Conservation (phyloP, 2,888 invertebrate genomes). For the Slavum lentiscoides region DNA sequence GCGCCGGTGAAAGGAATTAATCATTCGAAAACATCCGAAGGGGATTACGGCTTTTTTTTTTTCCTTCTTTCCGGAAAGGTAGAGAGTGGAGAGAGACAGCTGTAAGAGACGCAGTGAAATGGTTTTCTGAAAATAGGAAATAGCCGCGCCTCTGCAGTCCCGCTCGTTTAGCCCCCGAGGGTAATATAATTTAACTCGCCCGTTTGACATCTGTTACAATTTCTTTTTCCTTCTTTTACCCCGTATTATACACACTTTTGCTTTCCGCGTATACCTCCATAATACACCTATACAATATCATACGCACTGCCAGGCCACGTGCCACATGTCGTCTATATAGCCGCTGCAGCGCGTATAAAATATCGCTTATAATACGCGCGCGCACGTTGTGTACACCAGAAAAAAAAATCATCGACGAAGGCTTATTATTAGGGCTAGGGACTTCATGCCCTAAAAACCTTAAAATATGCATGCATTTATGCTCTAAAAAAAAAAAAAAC, state of each 20-base stretch:
- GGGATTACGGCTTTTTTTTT: constrained; percentile 40
- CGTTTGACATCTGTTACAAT: constrained; percentile 53
- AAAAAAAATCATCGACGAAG: constrained; percentile 1
- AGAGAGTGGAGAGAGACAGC: constrained; percentile 30
- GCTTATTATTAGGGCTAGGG: constrained; percentile 10
- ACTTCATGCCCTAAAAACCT: too few relatives aligned
- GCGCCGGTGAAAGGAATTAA: constrained; percentile 45
- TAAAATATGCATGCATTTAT: too few relatives aligned
- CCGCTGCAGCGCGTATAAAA: too few relatives aligned
- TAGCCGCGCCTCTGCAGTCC: not conserved
- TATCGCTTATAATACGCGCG: not conserved
- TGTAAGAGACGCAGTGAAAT: constrained; percentile 44
- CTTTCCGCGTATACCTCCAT: constrained; percentile 30
- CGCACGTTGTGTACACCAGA: not conserved
- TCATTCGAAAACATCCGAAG: constrained; percentile 47
- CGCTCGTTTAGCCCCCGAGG: constrained; percentile 34
- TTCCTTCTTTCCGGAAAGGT: constrained; percentile 22
- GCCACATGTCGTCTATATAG: constrained; percentile 51
- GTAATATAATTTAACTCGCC: constrained; percentile 50
- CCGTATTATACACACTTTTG: not conserved
- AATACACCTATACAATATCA: not conserved
- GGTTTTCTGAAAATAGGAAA: constrained; percentile 53
- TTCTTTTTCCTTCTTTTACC: constrained; percentile 42
- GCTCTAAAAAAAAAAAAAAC: too few relatives aligned
- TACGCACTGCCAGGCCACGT: constrained; percentile 41